Conservation (phyloP, 2,113 vertebrate genomes). For the Tragelaphus imberbis region DNA sequence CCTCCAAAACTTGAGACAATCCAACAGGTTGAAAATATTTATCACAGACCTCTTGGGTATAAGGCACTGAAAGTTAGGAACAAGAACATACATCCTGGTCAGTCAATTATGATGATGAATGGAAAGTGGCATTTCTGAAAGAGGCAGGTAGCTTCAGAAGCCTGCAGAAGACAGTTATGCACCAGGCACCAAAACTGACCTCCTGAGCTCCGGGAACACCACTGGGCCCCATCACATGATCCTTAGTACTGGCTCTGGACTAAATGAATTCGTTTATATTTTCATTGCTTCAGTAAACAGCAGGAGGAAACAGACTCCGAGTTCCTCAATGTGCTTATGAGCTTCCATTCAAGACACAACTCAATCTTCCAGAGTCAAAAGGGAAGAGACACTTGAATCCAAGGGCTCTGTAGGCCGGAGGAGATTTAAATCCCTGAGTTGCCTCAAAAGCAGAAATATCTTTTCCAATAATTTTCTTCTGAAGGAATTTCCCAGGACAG, state of each 20-base stretch:
- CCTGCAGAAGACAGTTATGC: background rate
- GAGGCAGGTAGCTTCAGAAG: background rate
- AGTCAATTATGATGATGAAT: background rate
- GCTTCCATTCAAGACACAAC: conserved; percentile 14
- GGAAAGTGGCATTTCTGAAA: background rate
- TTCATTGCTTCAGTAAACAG: conserved; percentile 39
- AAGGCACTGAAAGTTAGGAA: background rate
- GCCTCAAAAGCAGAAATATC: conserved; percentile 16
- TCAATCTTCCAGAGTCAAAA: conserved; percentile 34
- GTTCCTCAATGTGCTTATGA: conserved; percentile 23
- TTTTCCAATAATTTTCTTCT: conserved; percentile 32
- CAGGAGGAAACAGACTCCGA: conserved; percentile 31
- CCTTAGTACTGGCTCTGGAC: background rate
- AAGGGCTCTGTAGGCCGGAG: conserved; percentile 46
- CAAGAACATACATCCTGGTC: background rate
- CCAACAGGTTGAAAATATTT: background rate
- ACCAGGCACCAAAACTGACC: background rate
- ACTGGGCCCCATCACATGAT: background rate
- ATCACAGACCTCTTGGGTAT: background rate
- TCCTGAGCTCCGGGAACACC: background rate
- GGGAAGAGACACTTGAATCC: conserved; percentile 44
- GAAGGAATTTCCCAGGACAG: conserved; percentile 59
- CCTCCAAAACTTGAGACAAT: background rate
- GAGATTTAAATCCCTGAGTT: conserved; percentile 48
- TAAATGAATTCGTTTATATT: conserved; percentile 22